phyloP scores from a whole-genome alignment of 2,113 vertebrate species.

The Otis tarda region DNA sequence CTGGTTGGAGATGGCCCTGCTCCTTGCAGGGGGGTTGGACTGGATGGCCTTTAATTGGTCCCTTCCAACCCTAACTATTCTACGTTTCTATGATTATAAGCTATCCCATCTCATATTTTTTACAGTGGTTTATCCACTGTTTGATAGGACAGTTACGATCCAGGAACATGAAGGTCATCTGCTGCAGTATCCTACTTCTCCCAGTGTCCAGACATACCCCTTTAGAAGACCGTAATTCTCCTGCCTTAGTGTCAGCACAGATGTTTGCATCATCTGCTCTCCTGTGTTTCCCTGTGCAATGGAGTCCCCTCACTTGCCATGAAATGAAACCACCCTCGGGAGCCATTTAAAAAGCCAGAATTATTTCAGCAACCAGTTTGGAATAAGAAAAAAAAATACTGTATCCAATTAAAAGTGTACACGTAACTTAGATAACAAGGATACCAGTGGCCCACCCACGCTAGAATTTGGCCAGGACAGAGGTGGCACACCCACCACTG shows the following conservation, averaged over 20 bases:
- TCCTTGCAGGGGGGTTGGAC: too few relatives aligned
- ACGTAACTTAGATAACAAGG: neutral
- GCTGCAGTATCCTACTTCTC: neutral
- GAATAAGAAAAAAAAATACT: neutral
- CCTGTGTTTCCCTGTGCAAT: accelerated
- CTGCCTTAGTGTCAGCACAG: neutral
- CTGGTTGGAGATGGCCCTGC: too few relatives aligned
- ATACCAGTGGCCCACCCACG: accelerated
- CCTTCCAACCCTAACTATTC: too few relatives aligned
- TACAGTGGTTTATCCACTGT: neutral
- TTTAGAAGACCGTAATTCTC: accelerated
- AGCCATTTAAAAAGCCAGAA: neutral
- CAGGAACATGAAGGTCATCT: neutral
- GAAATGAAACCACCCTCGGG: neutral
- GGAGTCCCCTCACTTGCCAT: neutral
- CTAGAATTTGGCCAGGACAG: neutral
- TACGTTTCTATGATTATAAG: neutral
- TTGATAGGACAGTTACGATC: too few relatives aligned
- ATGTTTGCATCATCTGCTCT: neutral
- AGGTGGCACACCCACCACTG: neutral
- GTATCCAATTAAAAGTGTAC: neutral
- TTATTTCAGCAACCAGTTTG: neutral
- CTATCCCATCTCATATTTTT: neutral
- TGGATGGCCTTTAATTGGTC: too few relatives aligned
- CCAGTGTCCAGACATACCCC: neutral